Conservation (phyloP, 2,113 vertebrate species). For the Scomber colias region DNA sequence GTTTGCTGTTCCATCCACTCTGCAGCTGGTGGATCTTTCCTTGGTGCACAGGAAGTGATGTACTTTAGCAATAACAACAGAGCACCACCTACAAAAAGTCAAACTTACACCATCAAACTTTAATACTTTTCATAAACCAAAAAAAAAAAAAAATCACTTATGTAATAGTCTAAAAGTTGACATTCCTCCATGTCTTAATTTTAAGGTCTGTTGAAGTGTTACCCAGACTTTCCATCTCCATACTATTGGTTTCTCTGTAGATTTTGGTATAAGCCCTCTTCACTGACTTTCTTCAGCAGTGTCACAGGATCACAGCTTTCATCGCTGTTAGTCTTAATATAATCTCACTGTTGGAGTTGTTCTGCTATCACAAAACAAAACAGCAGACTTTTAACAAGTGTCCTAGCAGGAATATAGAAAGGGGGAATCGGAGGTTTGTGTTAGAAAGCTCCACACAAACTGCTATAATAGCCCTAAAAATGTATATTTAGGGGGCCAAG, state of each 20-base stretch:
- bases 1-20: conserved; percentile 1
- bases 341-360: not conserved
- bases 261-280: not conserved
- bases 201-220: too few species aligned
- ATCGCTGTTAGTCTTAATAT: not conserved
- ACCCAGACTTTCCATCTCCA: not conserved
- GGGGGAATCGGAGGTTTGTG: not conserved
- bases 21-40: not conserved
- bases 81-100: not conserved
- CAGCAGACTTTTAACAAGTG: not conserved
- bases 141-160: too few species aligned
- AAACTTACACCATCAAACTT: not conserved
- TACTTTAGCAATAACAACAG: not conserved
- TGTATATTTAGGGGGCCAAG: too few species aligned
- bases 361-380: not conserved
- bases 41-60: conserved; percentile 6
- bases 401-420: not conserved
- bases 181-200: not conserved
- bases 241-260: not conserved
- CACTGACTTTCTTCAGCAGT: not conserved
- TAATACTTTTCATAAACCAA: too few species aligned
- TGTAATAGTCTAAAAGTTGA: not conserved
- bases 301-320: not conserved
- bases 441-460: not conserved
- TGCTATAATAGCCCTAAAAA: not conserved